Evolutionary conservation across 2,797 vertebrate species (phyloP), one percentile per base, ranked within the genome.

Genomic region (Morelia viridis): DNA sequence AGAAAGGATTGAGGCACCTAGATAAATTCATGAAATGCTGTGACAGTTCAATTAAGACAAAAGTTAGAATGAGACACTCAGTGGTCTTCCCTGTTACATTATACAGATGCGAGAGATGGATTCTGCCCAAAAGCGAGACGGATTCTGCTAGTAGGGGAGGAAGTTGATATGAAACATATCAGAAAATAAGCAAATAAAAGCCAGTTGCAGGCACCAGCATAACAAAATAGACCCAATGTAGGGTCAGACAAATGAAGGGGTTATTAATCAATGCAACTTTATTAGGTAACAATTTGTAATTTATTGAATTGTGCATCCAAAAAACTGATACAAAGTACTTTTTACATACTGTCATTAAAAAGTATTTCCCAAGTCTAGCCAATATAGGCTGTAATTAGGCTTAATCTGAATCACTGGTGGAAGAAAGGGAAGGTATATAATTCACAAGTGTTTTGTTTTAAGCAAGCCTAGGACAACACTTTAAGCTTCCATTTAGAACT

Each of bases 401-500:
- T 19, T 12, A 56, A 56, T 31, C 19, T 64, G 19, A 11, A 64
- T 85, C 22, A 22, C 56, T 5, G 71, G 84, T 41, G 4, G 26
- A 53, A 46, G 15, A 15, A 50, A 28, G 31, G 15, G 57, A 50
- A 28, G 15, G 17, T 19, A 62, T 53, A 24, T 53, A 90, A 90
- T 90, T 12, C 10, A 84, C 8, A 1, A 53, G 17, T 90, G 60
- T 90, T 90, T 31, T 53, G 50, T 90, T 90, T 46, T 64, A 62
- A 53, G 46, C 53, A 90, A 85, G 61, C 24, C 35, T 90, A 46
- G 19, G 46, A 56, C 4, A 46, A 8, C 6, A 93, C 28, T 91
- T 76, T 57, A 62, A 5, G 28, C 46, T 92, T 68, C 89, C 58
- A 87, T 92, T 91, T 85, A 7, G 22, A 91, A 91, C 46, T 41